Base-by-base conservation (phyloP, 1,140 invertebrate genomes). In the Drosophila asahinai region DNA sequence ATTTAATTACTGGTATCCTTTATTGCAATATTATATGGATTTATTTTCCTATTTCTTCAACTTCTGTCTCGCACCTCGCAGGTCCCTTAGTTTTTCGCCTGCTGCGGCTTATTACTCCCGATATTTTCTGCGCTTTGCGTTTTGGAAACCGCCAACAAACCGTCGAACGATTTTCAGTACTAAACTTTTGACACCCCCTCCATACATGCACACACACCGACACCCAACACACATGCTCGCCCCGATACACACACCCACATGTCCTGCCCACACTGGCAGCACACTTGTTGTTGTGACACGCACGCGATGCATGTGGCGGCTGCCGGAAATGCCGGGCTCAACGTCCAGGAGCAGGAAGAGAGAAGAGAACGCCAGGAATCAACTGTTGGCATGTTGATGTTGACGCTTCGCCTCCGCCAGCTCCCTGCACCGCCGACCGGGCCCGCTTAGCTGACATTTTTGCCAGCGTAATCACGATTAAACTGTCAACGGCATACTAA, bases 401-500 rank as follows among this genome's bases (percentile, higher is more conserved):
- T 83, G 75, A 83, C 62, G 64, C 65, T 65, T 57, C 36, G 45
- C 65, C 45, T 11, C 22, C 6, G 9, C 47, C 36, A 19, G 30
- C 62, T 14, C 7, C 62, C 19, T 15, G 15, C 2, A 1, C 38
- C 48, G 8, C 49, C 63, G 30, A 27, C 38, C 17, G 11, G 5
- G 9, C 38, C 64, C 62, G 76, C 59, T 82, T 82, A 66, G 75
- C 68, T 78, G 82, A 73, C 74, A 87, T 89, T 87, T 87, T 87
- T 89, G 84, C 87, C 87, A 87, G 87, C 87, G 87, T 91, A 91
- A 91, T 91, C 87, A 91, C 87, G 87, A 91, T 91, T 91, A 91
- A 91, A 91, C 87, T 91, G 87, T 91, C 87, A 91, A 91, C 87
- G 87, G 87, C 89, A 91, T 91, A 91, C 87, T 91, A 91, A 91